Base-by-base conservation (phyloP, 1,140 invertebrate genomes). In the Panagrolaimus sp. region DNA sequence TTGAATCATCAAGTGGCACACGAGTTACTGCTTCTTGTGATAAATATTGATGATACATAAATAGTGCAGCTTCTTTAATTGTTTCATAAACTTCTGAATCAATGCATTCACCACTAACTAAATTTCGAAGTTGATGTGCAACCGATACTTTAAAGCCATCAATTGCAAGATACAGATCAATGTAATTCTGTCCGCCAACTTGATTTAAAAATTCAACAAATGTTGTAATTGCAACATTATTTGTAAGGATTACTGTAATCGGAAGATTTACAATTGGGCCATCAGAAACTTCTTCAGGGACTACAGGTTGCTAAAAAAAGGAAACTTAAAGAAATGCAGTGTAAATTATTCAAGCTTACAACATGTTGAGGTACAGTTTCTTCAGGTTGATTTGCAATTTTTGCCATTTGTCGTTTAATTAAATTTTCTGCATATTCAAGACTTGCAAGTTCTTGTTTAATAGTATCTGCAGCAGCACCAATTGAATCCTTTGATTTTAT, bases 401-500 rank as follows among this genome's bases (percentile, higher is more conserved):
- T 88, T 85, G 87, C 85, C 43, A 90, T 87, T 73, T 88, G 84
- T 55, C 86, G 87, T 70, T 91, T 89, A 68, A 91, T 88, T 55
- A 91, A 87, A 79, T 89, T 89, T 66, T 89, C 87, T 1, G 94
- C 87, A 85, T 91, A 94, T 65, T 89, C 85, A 46, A 95, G 85
- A 82, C 91, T 93, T 48, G 90, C 91, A n/a, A 95, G 83, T 83
- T 93, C 91, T 75, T 92, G 91, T 79, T 93, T 92, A 38, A 94
- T 28, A 5, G 21, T 58, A 28, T 26, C 21, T 1, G 52, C 28
- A 10, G 21, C 28, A 28, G 28, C 52, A n/a, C 28, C 28, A 21
- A 21, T 28, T 12, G 52, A 68, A 69, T 81, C 81, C 43, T 83
- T 78, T 32, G 78, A 70, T 48, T 73, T 58, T 55, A 83, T 63